Evolutionary conservation across 2,113 vertebrate genomes (phyloP), one percentile per base, ranked within the genome.

Genomic region (Leucoraja erinaceus): DNA sequence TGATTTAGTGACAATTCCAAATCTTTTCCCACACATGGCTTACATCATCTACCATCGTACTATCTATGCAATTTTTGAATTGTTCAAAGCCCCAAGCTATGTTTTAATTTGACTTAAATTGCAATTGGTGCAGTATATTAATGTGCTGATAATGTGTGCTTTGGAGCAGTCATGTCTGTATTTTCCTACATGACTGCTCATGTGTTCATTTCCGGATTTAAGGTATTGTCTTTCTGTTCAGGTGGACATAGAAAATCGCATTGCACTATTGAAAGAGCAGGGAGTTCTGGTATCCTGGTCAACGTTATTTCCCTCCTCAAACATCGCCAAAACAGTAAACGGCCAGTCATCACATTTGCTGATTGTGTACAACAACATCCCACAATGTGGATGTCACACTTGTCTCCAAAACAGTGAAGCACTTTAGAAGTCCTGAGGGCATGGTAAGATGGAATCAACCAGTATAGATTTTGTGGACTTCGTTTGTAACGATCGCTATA

Each of bases 201-300:
- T n/a, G 56, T 59, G 10, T 22, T 61, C 56, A 84, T 61, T 61
- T 84, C 54, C 56, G n/a, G 22, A n/a, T 84, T 59, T 84, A 84
- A 84, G 81, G 22, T 59, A 14, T 61, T 84, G 56, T 84, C 81
- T 84, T 61, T 84, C 54, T 84, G 81, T 84, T 84, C 54, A 84
- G 56, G 22, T 61, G 81, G 81, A 61, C 81, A 84, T 84, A 84
- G 3, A 47, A n/a, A 22, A 84, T 84, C 54, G 3, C 81, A 84
- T 84, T 61, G 54, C 81, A 84, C 81, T 84, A 61, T 84, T 84
- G 81, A 84, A 84, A 84, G 81, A 84, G 25, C 81, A 84, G 81
- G 25, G 81, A 84, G 56, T 61, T 84, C 56, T 83, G 79, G 54
- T 56, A 83, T 83, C 22, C 79, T 25, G 47, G 79, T 20, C 47